Conservation (phyloP, 2,888 invertebrate species). For the Buathra laborator region DNA sequence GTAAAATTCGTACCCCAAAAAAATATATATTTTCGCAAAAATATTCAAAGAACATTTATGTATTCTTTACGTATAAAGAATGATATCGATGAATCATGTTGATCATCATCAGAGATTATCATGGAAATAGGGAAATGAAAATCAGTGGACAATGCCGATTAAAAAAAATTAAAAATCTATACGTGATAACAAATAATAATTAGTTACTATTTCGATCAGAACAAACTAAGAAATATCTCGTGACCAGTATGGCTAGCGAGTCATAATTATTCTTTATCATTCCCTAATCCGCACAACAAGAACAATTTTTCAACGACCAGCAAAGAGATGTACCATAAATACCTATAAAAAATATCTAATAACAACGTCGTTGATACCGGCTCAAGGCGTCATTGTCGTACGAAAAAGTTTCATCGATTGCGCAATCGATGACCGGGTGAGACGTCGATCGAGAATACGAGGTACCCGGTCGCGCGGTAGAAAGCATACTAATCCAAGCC, state of each 20-base stretch:
- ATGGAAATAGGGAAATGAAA: too few relatives aligned
- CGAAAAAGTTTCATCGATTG: constrained; percentile 70
- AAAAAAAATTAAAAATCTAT: too few relatives aligned
- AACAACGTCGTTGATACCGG: constrained; percentile 10
- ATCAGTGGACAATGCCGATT: too few relatives aligned
- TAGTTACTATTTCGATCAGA: too few relatives aligned
- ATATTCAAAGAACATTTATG: too few relatives aligned
- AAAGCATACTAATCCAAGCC: constrained; percentile 78
- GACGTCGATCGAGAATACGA: constrained; percentile 41
- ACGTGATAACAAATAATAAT: too few relatives aligned
- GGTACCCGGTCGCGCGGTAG: constrained; percentile 65
- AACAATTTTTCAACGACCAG: not conserved
- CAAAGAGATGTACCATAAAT: not conserved
- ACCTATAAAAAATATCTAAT: constrained; percentile 1
- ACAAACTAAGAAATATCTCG: too few relatives aligned
- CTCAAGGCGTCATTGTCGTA: constrained; percentile 72
- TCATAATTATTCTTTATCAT: too few relatives aligned
- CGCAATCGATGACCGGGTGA: constrained; percentile 68
- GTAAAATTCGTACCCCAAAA: too few relatives aligned
- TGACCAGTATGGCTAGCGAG: too few relatives aligned
- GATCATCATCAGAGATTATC: not conserved
- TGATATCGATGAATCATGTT: not conserved
- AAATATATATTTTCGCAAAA: not conserved
- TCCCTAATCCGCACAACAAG: not conserved
- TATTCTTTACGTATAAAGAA: not conserved